Evolutionary conservation across 1,140 invertebrate species (phyloP).

Genomic region (Tetramorium alpestre): DNA sequence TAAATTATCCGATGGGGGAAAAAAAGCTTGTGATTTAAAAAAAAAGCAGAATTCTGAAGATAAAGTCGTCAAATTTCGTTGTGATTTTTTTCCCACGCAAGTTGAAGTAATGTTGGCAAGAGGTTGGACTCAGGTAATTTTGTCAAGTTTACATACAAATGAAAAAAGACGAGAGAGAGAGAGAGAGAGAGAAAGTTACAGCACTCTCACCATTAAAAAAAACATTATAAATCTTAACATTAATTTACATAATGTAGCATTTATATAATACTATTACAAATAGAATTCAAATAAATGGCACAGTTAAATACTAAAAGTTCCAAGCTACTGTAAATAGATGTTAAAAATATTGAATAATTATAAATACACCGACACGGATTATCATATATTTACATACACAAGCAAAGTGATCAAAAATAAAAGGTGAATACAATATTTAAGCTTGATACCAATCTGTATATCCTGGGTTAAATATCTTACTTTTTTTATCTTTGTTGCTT

Average conservation of each 20-base stretch:
- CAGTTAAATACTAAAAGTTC: background rate
- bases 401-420: background rate
- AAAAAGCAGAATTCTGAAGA: conserved; percentile 47
- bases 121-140: conserved; percentile 78
- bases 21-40: background rate
- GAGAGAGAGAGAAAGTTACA: background rate
- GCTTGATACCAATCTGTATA: background rate
- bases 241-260: background rate
- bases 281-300: background rate
- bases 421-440: background rate
- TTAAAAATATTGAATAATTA: background rate
- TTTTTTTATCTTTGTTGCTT: too few species aligned
- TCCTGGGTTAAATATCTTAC: background rate
- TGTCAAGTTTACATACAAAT: background rate
- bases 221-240: background rate
- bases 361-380: background rate
- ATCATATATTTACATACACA: background rate
- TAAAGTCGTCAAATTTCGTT: conserved; percentile 75
- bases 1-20: background rate
- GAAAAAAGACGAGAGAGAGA: background rate
- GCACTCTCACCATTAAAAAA: background rate
- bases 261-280: background rate
- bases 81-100: conserved; percentile 76
- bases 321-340: background rate
- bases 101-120: conserved; percentile 76